Percentiles rank a stretch among this genome's conserved stretches.
These are phyloP conservation scores for Nibea albiflora DNA, from an alignment of 2,113 vertebrate genomes.

Conservation along the genomic window DNA sequence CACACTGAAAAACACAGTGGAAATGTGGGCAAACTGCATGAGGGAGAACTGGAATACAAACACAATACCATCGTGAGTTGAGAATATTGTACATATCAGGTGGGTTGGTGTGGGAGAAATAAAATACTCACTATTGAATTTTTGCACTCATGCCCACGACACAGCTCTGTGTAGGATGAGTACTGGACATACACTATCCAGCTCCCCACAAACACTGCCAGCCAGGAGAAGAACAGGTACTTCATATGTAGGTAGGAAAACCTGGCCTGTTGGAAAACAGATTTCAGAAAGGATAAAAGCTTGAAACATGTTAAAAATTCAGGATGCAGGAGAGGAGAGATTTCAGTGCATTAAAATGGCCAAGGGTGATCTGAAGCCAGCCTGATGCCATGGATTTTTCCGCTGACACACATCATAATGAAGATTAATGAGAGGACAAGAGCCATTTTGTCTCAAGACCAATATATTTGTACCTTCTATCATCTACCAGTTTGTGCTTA, in stretches of 20 bases:
- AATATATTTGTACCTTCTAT: not conserved
- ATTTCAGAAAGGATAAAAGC: not conserved
- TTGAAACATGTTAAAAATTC: not conserved
- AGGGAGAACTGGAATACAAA: not conserved
- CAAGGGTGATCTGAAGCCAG: not conserved
- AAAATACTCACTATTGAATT: slow-evolving; percentile 92
- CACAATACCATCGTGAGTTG: not conserved
- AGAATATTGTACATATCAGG: not conserved
- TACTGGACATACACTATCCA: slow-evolving; percentile 97
- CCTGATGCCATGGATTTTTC: not conserved
- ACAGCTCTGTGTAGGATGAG: slow-evolving; percentile 95
- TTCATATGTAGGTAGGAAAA: slow-evolving; percentile 94
- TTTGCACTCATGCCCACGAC: slow-evolving; percentile 96
- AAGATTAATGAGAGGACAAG: slow-evolving; percentile 10
- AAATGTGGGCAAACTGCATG: not conserved
- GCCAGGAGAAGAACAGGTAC: slow-evolving; percentile 97
- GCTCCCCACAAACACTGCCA: slow-evolving; percentile 95
- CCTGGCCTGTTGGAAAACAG: slow-evolving; percentile 84
- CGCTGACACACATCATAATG: not conserved
- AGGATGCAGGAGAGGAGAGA: not conserved
- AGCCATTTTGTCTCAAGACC: slow-evolving; percentile 15
- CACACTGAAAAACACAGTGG: slow-evolving; percentile 86
- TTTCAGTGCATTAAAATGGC: slow-evolving; percentile 2
- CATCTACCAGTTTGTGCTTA: not conserved
- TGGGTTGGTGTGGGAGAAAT: not conserved